A percentile compares a stretch with the other conserved stretches of the same genome.
Evolutionary conservation across 23 tunicate genomes (phyloP).

Genomic region (Botrylloides violaceus): DNA sequence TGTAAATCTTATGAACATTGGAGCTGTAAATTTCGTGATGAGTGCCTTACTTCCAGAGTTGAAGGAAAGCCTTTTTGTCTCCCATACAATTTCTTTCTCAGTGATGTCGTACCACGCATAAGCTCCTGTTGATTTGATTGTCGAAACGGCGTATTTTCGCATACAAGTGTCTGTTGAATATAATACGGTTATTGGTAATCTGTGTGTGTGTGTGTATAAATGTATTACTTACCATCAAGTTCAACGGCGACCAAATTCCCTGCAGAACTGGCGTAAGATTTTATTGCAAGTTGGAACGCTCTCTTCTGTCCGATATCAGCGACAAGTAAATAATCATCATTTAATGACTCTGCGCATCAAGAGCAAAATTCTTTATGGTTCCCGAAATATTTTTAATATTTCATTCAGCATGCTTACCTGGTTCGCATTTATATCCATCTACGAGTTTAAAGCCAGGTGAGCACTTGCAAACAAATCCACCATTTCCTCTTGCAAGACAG

Average conservation of each 20-base stretch:
- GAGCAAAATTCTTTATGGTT: not conserved
- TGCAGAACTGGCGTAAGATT: not conserved
- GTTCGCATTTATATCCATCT: not conserved
- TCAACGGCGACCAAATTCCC: not conserved
- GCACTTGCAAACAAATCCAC: constrained; percentile 3
- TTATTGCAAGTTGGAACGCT: not conserved
- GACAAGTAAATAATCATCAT: not conserved
- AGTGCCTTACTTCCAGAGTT: not conserved
- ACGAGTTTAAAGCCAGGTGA: constrained; percentile 8
- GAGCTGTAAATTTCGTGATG: no score
- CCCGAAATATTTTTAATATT: not conserved
- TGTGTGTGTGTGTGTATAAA: no score
- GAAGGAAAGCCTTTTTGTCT: not conserved
- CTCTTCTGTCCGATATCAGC: constrained; percentile 14
- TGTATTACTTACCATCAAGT: not conserved
- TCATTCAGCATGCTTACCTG: constrained; percentile 5
- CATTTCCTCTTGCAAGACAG: not conserved
- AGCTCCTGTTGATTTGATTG: not conserved
- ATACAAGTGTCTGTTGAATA: not conserved
- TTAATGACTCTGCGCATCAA: not conserved
- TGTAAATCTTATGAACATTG: no score
- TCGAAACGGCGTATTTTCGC: not conserved
- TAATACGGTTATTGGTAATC: no score
- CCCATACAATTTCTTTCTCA: constrained; percentile 3
- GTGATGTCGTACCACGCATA: not conserved